Conservation (phyloP, 2,888 invertebrate genomes). For the Flexamia atlantica region DNA sequence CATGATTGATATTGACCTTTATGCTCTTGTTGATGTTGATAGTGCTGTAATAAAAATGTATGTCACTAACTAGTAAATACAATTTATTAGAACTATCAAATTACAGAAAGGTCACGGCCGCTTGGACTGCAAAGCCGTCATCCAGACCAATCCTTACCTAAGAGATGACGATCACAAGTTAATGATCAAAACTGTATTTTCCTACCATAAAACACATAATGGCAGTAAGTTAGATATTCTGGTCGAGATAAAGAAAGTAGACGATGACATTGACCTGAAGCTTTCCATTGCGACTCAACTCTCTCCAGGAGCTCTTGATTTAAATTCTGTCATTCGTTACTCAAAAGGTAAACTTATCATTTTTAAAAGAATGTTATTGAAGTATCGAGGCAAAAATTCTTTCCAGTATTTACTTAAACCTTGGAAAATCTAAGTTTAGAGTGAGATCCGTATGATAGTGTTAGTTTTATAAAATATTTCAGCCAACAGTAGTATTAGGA, state of each 20-base stretch:
- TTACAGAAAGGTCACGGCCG: slow-evolving; percentile 84
- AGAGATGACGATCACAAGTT: slow-evolving; percentile 80
- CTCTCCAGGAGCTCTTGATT: slow-evolving; percentile 57
- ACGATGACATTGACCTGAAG: slow-evolving; percentile 82
- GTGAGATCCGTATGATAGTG: no score
- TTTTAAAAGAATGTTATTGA: no score
- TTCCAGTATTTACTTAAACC: no score
- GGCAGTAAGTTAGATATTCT: slow-evolving; percentile 81
- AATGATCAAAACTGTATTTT: slow-evolving; percentile 79
- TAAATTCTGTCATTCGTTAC: slow-evolving; percentile 67
- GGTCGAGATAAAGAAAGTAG: slow-evolving; percentile 81
- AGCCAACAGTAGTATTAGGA: no score
- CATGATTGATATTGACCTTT: no score
- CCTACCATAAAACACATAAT: slow-evolving; percentile 80
- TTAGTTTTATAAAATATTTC: no score
- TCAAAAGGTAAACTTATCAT: slow-evolving; percentile 68
- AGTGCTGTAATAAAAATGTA: no score
- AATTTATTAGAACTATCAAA: no score
- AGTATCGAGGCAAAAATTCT: no score
- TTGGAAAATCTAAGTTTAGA: no score
- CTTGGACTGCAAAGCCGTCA: slow-evolving; percentile 83
- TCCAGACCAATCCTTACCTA: slow-evolving; percentile 82
- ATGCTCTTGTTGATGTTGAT: no score
- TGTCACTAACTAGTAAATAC: no score
- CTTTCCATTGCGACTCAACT: slow-evolving; percentile 75